Conservation (phyloP, 1,140 invertebrate species). For the Centruroides sculpturatus region DNA sequence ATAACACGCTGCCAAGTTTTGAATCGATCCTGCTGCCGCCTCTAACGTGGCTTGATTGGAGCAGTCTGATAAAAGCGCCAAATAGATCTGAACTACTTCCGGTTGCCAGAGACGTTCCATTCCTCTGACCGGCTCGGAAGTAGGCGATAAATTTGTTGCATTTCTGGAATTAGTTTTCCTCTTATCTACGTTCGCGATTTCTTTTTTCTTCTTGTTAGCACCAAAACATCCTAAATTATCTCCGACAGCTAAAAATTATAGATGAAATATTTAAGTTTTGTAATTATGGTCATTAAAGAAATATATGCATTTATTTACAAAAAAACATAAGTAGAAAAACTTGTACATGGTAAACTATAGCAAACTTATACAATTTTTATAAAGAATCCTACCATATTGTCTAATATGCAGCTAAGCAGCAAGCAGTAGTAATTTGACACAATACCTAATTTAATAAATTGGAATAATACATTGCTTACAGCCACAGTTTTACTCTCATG, state of each 20-base stretch:
- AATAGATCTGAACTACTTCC: conserved; percentile 76
- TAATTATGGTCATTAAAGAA: no score
- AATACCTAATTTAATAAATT: no score
- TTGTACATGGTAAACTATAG: no score
- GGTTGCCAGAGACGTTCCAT: conserved; percentile 91
- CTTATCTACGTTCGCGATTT: background rate
- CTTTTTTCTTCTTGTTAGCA: conserved; percentile 71
- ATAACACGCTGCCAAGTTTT: conserved; percentile 93
- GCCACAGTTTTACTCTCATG: no score
- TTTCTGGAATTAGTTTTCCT: background rate
- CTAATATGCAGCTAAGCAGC: no score
- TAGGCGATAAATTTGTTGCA: background rate
- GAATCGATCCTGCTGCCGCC: conserved; percentile 87
- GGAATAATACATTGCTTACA: no score
- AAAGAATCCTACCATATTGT: no score
- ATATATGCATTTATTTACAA: no score
- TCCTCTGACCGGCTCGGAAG: conserved; percentile 34
- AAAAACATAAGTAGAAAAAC: no score
- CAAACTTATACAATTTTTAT: no score
- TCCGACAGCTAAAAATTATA: conserved; percentile 29
- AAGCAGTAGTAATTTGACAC: no score
- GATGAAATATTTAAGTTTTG: background rate
- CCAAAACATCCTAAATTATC: conserved; percentile 86
- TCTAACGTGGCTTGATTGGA: conserved; percentile 94
- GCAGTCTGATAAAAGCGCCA: conserved; percentile 78